Evolutionary conservation across 2,797 vertebrate genomes (phyloP).

Genomic region (Enteromius thamalakanensis): DNA sequence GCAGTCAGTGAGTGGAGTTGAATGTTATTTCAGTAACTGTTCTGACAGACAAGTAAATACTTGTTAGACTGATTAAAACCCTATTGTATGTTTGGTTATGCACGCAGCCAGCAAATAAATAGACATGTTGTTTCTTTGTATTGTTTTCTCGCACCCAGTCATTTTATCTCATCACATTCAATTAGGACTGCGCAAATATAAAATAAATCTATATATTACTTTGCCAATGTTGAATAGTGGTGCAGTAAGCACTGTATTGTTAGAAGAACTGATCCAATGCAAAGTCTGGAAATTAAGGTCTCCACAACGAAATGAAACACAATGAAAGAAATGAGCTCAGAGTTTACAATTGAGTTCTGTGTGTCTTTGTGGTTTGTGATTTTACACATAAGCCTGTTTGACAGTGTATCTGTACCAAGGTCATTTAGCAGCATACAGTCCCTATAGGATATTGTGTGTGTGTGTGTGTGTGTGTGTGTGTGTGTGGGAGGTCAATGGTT

Average conservation of each 20-base stretch:
- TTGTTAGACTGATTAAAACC: neutral
- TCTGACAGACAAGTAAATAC: neutral
- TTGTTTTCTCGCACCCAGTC: neutral
- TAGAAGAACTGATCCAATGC: neutral
- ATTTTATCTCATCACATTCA: neutral
- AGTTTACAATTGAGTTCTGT: neutral
- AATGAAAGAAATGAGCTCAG: neutral
- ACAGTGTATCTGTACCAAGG: slow-evolving; percentile 4
- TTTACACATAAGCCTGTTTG: slow-evolving; percentile 2
- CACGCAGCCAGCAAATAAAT: neutral
- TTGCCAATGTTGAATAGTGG: neutral
- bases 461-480: neutral
- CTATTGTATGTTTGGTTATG: neutral
- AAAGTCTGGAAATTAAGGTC: neutral
- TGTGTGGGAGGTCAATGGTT: slow-evolving; percentile 37
- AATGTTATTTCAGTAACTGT: neutral
- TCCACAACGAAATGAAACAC: neutral
- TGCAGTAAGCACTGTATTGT: neutral
- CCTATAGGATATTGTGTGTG: neutral
- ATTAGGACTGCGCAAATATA: too few species aligned
- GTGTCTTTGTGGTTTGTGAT: neutral
- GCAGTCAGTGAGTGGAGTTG: too few species aligned
- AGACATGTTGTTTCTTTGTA: neutral
- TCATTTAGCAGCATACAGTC: slow-evolving; percentile 3
- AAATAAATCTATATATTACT: neutral